Evolutionary conservation across 2,888 invertebrate genomes (phyloP).

Genomic region (Rotaria socialis): DNA sequence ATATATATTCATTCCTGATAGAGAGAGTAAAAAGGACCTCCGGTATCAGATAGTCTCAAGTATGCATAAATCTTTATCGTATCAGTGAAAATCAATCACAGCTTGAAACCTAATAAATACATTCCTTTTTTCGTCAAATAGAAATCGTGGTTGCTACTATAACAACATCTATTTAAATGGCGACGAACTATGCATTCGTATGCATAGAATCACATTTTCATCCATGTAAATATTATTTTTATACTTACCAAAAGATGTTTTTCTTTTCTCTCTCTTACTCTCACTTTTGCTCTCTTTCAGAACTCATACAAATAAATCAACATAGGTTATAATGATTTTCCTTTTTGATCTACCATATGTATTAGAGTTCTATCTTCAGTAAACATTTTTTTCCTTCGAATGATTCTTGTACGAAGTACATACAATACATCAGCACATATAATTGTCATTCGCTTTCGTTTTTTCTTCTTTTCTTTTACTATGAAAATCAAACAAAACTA

Average conservation of each 20-base stretch:
- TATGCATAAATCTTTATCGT: no score
- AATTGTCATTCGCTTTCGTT: background rate
- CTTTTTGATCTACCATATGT: background rate
- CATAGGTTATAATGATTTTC: background rate
- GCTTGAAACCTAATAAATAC: background rate
- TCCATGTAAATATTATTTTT: conserved; percentile 28
- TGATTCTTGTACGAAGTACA: background rate
- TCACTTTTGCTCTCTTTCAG: background rate
- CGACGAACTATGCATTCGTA: background rate
- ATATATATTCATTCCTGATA: no score
- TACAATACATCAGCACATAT: background rate
- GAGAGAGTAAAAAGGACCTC: no score
- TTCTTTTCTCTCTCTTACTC: background rate
- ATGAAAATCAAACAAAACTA: background rate
- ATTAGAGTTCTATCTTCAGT: background rate
- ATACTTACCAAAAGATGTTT: background rate
- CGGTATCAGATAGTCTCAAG: no score
- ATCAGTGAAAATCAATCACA: no score
- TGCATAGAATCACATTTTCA: background rate
- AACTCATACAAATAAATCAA: background rate
- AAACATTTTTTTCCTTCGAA: background rate
- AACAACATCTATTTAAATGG: conserved; percentile 1
- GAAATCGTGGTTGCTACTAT: background rate
- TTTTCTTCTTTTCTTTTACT: background rate
- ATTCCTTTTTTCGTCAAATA: background rate